A percentile compares a stretch with the other conserved stretches of the same genome.
Conservation (phyloP, 2,797 vertebrate genomes). For the Buceros bicornis region DNA sequence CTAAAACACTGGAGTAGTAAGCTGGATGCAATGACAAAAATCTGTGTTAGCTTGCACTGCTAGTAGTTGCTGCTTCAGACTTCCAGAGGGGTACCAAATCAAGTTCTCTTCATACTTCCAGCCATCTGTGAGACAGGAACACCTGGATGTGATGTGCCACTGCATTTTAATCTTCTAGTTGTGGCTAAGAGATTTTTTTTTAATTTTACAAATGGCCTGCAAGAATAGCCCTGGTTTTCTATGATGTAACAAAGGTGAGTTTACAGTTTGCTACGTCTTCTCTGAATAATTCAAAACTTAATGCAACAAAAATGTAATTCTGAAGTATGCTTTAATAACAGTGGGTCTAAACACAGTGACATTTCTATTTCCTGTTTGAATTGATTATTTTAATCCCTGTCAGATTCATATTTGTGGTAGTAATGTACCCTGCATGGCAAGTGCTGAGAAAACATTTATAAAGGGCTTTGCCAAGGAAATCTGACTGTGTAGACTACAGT, state of each 20-base stretch:
- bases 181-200: background rate
- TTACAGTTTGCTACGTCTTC: background rate
- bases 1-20: background rate
- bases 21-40: background rate
- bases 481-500: constrained; percentile 74
- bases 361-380: constrained; percentile 56
- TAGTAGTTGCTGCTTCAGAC: background rate
- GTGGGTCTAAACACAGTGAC: background rate
- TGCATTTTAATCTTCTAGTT: too few species aligned
- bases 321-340: background rate
- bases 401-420: constrained; percentile 76
- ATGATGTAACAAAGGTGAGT: background rate
- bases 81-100: background rate
- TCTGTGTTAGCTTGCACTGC: background rate
- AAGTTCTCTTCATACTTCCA: background rate
- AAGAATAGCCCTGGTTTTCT: background rate
- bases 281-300: background rate
- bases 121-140: background rate
- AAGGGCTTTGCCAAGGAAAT: constrained; percentile 76
- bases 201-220: background rate
- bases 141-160: background rate
- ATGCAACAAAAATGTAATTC: background rate
- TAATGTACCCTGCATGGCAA: constrained; percentile 75
- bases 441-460: constrained; percentile 81
- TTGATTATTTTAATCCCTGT: constrained; percentile 71